phyloP scores from a whole-genome alignment of 2,113 vertebrate genomes.

The Cebidichthys violaceus region DNA sequence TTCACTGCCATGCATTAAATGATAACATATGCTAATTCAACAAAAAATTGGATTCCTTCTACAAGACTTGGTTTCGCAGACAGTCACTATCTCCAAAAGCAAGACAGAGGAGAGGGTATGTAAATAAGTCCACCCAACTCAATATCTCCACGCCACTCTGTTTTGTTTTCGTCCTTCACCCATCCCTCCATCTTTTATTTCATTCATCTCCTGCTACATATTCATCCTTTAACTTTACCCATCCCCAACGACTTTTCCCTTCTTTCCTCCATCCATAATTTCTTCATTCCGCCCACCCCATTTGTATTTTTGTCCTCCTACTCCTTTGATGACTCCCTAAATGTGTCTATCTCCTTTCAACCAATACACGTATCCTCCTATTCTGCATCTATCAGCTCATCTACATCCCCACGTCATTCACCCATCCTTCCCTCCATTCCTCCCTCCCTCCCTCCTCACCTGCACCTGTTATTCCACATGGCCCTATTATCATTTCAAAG shows the following conservation, averaged over 20 bases:
- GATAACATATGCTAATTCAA: slow-evolving; percentile 51
- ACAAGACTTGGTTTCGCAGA: slow-evolving; percentile 28
- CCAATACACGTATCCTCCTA: not conserved
- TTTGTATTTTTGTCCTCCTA: not conserved
- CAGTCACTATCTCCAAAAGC: slow-evolving; percentile 28
- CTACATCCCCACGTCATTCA: slow-evolving; percentile 4
- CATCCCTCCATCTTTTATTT: not conserved
- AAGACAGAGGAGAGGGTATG: slow-evolving; percentile 3
- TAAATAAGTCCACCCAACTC: slow-evolving; percentile 9
- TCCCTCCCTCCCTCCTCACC: slow-evolving; percentile 45
- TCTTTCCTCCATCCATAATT: not conserved
- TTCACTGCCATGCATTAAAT: slow-evolving; percentile 33
- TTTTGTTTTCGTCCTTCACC: not conserved
- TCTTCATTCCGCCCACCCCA: not conserved
- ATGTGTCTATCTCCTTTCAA: not conserved
- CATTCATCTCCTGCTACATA: not conserved
- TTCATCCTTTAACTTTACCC: not conserved
- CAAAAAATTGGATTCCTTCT: slow-evolving; percentile 29
- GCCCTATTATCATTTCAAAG: slow-evolving; percentile 84
- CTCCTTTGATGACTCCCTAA: slow-evolving; percentile 5
- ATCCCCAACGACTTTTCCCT: not conserved
- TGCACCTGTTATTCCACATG: slow-evolving; percentile 72
- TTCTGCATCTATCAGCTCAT: slow-evolving; percentile 1
- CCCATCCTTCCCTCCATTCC: not conserved
- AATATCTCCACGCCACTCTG: not conserved